Conservation (phyloP, 2,888 invertebrate species). For the Ametastegia equiseti region DNA sequence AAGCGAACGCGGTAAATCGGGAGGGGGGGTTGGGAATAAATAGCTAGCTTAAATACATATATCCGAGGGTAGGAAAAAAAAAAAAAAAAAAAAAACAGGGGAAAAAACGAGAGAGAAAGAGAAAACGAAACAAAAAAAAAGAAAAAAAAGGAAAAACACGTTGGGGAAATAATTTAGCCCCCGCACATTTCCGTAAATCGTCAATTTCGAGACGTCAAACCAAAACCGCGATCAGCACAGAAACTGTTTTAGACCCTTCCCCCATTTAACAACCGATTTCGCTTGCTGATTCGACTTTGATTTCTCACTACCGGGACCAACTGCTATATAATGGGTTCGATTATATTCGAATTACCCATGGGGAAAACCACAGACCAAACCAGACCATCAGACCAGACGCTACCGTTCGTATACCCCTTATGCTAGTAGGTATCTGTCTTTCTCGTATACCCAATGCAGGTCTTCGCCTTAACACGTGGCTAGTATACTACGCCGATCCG, state of each 20-base stretch:
- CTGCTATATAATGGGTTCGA: conserved; percentile 39
- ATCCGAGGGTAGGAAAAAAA: not conserved
- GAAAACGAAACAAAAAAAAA: not conserved
- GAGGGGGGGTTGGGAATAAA: not conserved
- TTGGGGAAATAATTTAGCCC: not conserved
- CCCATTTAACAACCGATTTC: conserved; percentile 11
- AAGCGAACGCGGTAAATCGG: not conserved
- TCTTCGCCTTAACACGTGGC: conserved; percentile 25
- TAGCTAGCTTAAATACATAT: not conserved
- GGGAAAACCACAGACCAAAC: conserved; percentile 15
- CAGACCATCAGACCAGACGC: not conserved
- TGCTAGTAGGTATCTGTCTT: too few species aligned
- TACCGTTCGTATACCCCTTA: not conserved
- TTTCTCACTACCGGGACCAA: conserved; percentile 31
- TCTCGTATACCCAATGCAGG: not conserved
- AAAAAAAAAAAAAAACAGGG: not conserved
- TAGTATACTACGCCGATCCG: not conserved
- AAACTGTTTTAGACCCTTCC: not conserved
- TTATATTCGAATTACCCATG: conserved; percentile 47
- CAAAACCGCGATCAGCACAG: not conserved
- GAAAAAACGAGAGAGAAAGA: too few species aligned
- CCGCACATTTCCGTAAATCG: conserved; percentile 8
- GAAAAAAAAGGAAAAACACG: too few species aligned
- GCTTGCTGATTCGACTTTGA: conserved; percentile 38
- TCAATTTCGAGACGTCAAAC: conserved; percentile 10